Base-by-base conservation (phyloP, 2,888 invertebrate genomes). In the Sclerodermus sp. region DNA sequence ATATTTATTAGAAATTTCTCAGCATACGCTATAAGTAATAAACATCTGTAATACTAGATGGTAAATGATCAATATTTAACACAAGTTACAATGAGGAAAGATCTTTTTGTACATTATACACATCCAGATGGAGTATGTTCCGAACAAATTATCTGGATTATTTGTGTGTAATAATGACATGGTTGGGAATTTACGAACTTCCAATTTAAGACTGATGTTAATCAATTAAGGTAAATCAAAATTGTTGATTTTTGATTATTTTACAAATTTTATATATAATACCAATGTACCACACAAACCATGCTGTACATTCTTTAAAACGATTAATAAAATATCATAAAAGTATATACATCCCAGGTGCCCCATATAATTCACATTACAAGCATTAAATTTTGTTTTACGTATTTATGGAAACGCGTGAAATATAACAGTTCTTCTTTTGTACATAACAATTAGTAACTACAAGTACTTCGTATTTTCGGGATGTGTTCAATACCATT, bases 361-460 rank as follows among this genome's bases (percentile, higher is more conserved):
- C 43, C 30, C 30, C 29, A 37, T 48, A 29, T 32, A 23, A 23
- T 23, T 34, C 13, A n/a, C 10, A 34, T 34, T 30, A 46, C 51
- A 49, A 48, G 52, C 49, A 52, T 52, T 47, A 53, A 55, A 47
- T 56, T 64, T 69, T 70, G 68, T 66, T 70, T 54, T 54, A 51
- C 57, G 59, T 51, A 44, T 62, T 55, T 53, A 56, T 60, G 57
- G 57, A 55, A 51, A 62, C 58, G 58, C 57, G 55, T 58, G 51
- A 62, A 64, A 66, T 55, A 62, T 47, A 67, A 63, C 59, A 57
- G 42, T 50, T 54, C 54, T 50, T 39, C 54, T 58, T 61, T 59
- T 55, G 47, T 57, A 60, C 49, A 58, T 55, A 64, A 65, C 60
- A 60, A 34, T 34, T 34, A 62, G 54, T 53, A 57, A 62, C 58